Evolutionary conservation across 2,888 invertebrate genomes (phyloP), one percentile per base, ranked within the genome.

Genomic region (Drosophila falleni): DNA sequence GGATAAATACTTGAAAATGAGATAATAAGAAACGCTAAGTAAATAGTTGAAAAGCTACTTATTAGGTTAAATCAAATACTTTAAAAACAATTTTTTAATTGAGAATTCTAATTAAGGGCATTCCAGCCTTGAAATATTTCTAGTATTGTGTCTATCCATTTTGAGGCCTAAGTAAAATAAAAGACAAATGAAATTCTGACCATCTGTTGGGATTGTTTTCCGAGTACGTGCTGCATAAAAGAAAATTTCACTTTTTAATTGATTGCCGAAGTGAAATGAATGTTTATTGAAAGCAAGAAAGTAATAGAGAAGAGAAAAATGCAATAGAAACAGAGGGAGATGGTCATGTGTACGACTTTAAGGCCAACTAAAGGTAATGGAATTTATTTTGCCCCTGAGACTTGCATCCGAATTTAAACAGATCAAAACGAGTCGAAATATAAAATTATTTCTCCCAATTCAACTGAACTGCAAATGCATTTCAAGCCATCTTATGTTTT

Each of bases 181-280:
- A 35, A 10, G 1, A 13, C 23, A 2, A 42, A n/a, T 23, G 3
- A 8, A 35, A 46, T 15, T 11, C 41, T 19, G n/a, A 2, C 11
- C 44, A 44, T 6, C 19, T 54, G 44, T 42, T 13, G 11, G 35
- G 19, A 35, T 50, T 50, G 19, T 41, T 26, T 26, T 11, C 11
- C 0, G 50, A 31, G 44, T 29, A 61, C 62, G 46, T 62, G 62
- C 29, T 16, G 37, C 37, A 31, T 29, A 46, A 37, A 29, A 39
- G 59, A n/a, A 41, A 50, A 44, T 64, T 64, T 58, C 64, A 59
- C 59, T 64, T 64, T 59, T 59, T 59, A 64, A 64, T 64, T 64
- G 59, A 64, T 64, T 35, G 16, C 35, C 35, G 41, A 55, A 63
- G 63, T 49, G 59, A 59, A 58, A 35, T 39, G 49, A 49, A 54